Base-by-base conservation (phyloP, 2,797 vertebrate species). In the Heliangelus exortis region DNA sequence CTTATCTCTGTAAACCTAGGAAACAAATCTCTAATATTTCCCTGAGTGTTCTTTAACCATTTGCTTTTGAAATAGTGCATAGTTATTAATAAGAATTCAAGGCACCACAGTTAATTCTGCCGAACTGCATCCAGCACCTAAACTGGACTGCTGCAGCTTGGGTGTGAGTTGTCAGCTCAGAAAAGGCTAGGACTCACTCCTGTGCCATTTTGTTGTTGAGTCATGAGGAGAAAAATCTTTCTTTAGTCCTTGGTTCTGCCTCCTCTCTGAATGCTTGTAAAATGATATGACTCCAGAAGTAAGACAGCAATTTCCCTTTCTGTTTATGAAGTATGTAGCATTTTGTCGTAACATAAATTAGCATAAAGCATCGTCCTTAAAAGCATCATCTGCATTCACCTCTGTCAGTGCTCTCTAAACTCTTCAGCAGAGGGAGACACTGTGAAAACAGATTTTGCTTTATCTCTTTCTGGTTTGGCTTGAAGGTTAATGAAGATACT, bases 401-500 rank as follows among this genome's bases (percentile, higher is more conserved):
- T 82, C 51, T 79, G 10, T 58, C 54, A 45, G 12, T 68, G 6
- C 11, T 63, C 16, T 63, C 31, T 72, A 57, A 17, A 43, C n/a
- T 66, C 75, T 59, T 87, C 90, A 90, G 33, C 54, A 82, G 48
- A 78, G 51, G 34, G n/a, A 61, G 12, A 80, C 48, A n/a, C 26
- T 79, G 39, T 69, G 84, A 92, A 84, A 61, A 19, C 7, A 77
- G 41, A 72, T 92, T n/a, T 76, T 90, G 26, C 14, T 94, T 75
- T 80, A 58, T 83, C 93, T 82, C 84, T 76, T 89, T 63, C 67
- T 34, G 53, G 15, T 68, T 86, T 79, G 18, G 8, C 66, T 72
- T 91, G 84, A 96, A 88, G 71, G 82, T 91, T 74, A 62, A 8
- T 80, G 73, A 91, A 95, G 61, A 90, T 54, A 58, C 72, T 94